Conservation (phyloP, 2,113 vertebrate genomes). For the Myotis brandtii region DNA sequence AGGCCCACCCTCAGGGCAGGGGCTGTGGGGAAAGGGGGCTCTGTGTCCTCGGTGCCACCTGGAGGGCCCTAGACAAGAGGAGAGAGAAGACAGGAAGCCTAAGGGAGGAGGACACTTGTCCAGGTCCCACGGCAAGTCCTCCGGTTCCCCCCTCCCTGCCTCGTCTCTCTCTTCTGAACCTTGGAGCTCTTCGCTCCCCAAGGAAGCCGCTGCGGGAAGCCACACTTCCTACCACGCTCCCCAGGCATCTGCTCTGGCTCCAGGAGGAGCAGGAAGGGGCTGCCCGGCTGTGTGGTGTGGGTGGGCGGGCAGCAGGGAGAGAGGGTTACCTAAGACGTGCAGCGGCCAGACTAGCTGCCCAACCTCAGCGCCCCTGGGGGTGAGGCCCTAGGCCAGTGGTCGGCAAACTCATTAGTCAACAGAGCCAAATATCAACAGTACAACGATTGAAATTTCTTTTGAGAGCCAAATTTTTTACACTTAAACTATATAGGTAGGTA, state of each 20-base stretch:
- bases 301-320: not conserved
- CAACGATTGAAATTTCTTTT: no score
- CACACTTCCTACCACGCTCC: not conserved
- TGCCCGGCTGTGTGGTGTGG: not conserved
- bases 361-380: fast-evolving
- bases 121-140: not conserved
- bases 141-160: not conserved
- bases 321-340: fast-evolving
- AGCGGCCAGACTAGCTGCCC: not conserved
- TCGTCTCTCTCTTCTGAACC: not conserved
- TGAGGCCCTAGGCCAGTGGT: no score
- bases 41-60: not conserved
- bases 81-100: not conserved
- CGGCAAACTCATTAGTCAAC: no score
- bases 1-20: not conserved
- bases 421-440: no score
- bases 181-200: fast-evolving
- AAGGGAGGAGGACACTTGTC: no score
- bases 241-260: not conserved
- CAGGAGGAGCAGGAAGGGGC: not conserved
- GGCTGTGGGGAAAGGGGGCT: not conserved
- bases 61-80: not conserved
- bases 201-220: not conserved
- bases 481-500: no score
- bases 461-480: no score